Evolutionary conservation across 2,113 vertebrate genomes (phyloP).

Genomic region (Coptodon bakossiorum): DNA sequence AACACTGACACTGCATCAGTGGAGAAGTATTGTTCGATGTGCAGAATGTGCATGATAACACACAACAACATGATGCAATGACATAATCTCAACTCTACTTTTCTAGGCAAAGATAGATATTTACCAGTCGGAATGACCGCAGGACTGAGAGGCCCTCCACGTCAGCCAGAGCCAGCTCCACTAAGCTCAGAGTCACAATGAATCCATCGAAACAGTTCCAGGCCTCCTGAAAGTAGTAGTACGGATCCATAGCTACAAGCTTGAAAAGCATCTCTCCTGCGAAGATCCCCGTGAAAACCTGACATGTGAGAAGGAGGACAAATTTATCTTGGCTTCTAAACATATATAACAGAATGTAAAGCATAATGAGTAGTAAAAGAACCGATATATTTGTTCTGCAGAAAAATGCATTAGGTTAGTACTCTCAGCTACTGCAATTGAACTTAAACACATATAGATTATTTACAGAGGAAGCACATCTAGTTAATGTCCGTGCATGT

Average conservation of each 20-base stretch:
- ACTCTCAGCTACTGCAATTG: rapidly evolving
- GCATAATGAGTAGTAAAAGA: neutral
- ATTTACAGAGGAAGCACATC: neutral
- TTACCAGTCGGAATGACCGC: slow-evolving; percentile 97
- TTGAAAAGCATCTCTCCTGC: slow-evolving; percentile 98
- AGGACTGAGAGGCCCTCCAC: slow-evolving; percentile 96
- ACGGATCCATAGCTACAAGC: slow-evolving; percentile 96
- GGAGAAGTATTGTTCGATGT: neutral
- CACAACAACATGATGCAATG: neutral
- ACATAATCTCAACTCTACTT: neutral
- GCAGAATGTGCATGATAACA: neutral
- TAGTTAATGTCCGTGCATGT: neutral
- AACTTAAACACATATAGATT: neutral
- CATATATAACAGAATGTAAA: neutral
- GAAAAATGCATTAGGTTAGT: neutral
- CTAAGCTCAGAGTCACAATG: slow-evolving; percentile 95
- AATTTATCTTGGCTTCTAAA: neutral
- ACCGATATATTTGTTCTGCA: neutral
- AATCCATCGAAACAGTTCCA: slow-evolving; percentile 99
- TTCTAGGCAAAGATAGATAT: neutral
- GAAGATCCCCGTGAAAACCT: slow-evolving; percentile 99
- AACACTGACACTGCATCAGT: neutral
- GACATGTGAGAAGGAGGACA: neutral
- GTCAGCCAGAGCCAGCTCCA: slow-evolving; percentile 89
- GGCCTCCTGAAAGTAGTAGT: slow-evolving; percentile 98